These are phyloP conservation scores for Aporrectodea caliginosa DNA, from an alignment of 1,140 invertebrate species.

Conservation along the genomic window DNA sequence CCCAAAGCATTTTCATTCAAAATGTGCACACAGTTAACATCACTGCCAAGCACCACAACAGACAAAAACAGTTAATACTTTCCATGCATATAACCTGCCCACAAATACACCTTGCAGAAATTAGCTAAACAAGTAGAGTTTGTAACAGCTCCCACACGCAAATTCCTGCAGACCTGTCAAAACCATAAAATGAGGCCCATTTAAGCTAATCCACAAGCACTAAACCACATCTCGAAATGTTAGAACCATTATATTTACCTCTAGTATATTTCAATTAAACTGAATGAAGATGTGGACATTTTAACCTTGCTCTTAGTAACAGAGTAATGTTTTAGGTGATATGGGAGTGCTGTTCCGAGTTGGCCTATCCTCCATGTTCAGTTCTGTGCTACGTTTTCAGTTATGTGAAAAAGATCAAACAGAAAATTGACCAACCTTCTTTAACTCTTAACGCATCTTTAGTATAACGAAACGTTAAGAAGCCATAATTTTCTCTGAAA, in stretches of 20 bases:
- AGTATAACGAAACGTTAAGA: not conserved
- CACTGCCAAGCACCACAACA: not conserved
- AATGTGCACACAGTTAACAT: too few relatives aligned
- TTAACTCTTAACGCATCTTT: not conserved
- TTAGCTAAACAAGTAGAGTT: too few relatives aligned
- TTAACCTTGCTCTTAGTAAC: not conserved
- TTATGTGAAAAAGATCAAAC: not conserved
- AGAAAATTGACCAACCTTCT: not conserved
- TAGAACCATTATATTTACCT: too few relatives aligned
- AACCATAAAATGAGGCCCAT: too few relatives aligned
- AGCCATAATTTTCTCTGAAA: not conserved
- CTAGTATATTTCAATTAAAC: too few relatives aligned
- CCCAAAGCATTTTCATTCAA: too few relatives aligned
- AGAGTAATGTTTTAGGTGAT: not conserved
- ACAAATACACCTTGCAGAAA: too few relatives aligned
- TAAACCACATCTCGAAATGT: too few relatives aligned
- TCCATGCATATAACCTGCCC: not conserved
- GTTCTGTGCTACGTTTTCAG: not conserved
- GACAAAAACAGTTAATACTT: not conserved
- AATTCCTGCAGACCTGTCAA: too few relatives aligned
- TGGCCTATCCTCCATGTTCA: not conserved
- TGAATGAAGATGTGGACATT: not conserved
- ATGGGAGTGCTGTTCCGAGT: not conserved
- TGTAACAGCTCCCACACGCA: too few relatives aligned
- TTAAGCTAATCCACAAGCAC: too few relatives aligned